phyloP scores from a whole-genome alignment of 2,113 vertebrate genomes.

The Amia ocellicauda region DNA sequence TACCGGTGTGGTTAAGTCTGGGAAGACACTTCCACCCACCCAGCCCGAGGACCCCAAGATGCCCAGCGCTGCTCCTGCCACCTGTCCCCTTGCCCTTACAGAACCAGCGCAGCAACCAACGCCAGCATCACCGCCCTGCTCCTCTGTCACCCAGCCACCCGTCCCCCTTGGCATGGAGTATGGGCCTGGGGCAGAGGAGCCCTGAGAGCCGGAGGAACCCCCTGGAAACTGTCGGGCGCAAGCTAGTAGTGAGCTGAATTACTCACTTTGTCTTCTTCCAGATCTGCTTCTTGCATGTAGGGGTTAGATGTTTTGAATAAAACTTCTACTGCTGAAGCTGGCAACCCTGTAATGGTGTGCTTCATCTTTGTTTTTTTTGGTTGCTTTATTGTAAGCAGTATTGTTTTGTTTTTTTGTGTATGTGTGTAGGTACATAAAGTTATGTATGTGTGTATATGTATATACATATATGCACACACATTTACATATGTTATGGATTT shows the following conservation, averaged over 20 bases:
- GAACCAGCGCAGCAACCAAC: conserved; percentile 32
- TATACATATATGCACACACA: too few relatives aligned
- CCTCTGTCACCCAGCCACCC: conserved; percentile 6
- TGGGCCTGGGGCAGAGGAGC: conserved; percentile 35
- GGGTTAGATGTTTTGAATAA: conserved; percentile 8
- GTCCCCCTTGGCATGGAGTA: conserved; percentile 36
- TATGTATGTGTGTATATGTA: too few relatives aligned
- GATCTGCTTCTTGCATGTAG: conserved; percentile 16
- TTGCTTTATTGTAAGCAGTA: too few relatives aligned
- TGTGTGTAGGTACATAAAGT: too few relatives aligned
- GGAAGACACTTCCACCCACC: conserved; percentile 37
- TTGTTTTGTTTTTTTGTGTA: conserved; percentile 12
- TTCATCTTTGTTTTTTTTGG: too few relatives aligned
- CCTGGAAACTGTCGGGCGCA: background rate
- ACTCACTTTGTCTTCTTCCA: background rate
- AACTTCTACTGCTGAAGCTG: conserved; percentile 1
- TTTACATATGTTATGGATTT: too few relatives aligned
- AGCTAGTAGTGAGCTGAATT: conserved; percentile 2
- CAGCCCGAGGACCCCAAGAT: conserved; percentile 38
- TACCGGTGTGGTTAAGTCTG: conserved; percentile 35
- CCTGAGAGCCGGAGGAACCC: conserved; percentile 14
- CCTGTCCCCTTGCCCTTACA: conserved; percentile 40
- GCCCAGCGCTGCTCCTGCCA: conserved; percentile 29
- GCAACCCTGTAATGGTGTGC: background rate
- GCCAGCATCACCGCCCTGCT: background rate